Evolutionary conservation across 2,888 invertebrate genomes (phyloP).

Genomic region (Sepiola atlantica): DNA sequence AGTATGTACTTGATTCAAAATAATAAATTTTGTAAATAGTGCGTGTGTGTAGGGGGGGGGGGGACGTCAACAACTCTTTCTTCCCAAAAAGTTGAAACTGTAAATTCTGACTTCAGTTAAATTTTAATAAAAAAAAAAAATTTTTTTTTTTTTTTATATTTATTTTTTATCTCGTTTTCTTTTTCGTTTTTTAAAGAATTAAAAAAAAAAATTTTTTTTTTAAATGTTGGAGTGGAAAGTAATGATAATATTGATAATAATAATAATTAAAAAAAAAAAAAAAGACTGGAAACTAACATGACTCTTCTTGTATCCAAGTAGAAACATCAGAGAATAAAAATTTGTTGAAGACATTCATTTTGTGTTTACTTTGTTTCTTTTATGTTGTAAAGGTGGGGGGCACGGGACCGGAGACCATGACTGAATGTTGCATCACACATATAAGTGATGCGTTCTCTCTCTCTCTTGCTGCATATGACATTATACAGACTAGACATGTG

Average conservation of each 20-base stretch:
- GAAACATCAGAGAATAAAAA: not conserved
- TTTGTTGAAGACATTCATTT: not conserved
- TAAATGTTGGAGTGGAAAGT: not conserved
- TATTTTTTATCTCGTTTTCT: not conserved
- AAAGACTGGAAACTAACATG: not conserved
- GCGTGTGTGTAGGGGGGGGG: too few relatives aligned
- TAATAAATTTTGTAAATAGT: too few relatives aligned
- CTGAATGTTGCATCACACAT: too few relatives aligned
- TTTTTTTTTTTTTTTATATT: not conserved
- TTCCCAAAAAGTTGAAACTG: not conserved
- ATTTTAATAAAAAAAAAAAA: too few relatives aligned
- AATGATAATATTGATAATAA: not conserved
- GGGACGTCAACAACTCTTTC: not conserved
- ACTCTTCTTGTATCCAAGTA: not conserved
- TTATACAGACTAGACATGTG: too few relatives aligned
- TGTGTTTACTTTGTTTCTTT: not conserved
- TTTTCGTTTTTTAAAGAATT: not conserved
- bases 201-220: not conserved
- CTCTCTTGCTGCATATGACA: too few relatives aligned
- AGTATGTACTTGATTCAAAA: too few relatives aligned
- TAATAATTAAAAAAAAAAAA: not conserved
- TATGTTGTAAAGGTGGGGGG: too few relatives aligned
- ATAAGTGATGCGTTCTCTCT: too few relatives aligned
- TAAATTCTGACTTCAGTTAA: not conserved
- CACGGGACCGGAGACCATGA: too few relatives aligned